phyloP scores from a whole-genome alignment of 2,888 invertebrate species.

The Andrena flavipes region DNA sequence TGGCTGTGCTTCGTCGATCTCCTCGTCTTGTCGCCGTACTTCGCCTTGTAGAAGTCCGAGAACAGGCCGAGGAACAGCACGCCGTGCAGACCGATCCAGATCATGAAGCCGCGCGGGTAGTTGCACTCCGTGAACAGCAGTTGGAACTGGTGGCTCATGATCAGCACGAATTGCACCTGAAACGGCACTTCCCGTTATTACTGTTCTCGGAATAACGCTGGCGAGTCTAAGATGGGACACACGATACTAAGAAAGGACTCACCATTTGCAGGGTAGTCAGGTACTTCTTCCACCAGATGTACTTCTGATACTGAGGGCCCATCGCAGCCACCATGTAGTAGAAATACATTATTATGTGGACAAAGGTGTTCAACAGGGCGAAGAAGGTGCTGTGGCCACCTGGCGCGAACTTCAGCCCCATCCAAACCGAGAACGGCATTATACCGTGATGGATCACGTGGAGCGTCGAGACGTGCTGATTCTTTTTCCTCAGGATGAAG shows the following conservation, averaged over 20 bases:
- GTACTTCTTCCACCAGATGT: conserved; percentile 99
- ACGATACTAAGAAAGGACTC: conserved; percentile 70
- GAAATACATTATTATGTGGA: conserved; percentile 98
- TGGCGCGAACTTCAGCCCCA: conserved; percentile 97
- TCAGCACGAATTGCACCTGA: conserved; percentile 96
- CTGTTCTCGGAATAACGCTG: neutral
- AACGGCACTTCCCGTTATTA: conserved; percentile 16
- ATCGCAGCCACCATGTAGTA: conserved; percentile 98
- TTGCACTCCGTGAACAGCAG: conserved; percentile 95
- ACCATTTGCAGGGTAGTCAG: conserved; percentile 98
- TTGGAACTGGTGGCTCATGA: conserved; percentile 96
- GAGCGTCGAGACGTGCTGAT: conserved; percentile 95
- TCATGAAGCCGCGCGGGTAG: conserved; percentile 95
- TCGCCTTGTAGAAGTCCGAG: conserved; percentile 96
- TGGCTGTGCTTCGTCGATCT: conserved; percentile 81
- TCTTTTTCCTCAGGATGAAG: conserved; percentile 97
- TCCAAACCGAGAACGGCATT: conserved; percentile 97
- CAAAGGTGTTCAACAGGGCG: conserved; percentile 96
- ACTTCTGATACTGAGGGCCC: conserved; percentile 97
- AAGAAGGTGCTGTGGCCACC: conserved; percentile 99
- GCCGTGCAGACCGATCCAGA: conserved; percentile 98
- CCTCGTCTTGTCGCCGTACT: conserved; percentile 86
- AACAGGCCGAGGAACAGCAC: conserved; percentile 97
- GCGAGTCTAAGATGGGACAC: no score
- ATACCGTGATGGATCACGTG: conserved; percentile 98